Evolutionary conservation across 2,113 vertebrate species (phyloP), one percentile per base, ranked within the genome.

Genomic region (Gallinago undulata): DNA sequence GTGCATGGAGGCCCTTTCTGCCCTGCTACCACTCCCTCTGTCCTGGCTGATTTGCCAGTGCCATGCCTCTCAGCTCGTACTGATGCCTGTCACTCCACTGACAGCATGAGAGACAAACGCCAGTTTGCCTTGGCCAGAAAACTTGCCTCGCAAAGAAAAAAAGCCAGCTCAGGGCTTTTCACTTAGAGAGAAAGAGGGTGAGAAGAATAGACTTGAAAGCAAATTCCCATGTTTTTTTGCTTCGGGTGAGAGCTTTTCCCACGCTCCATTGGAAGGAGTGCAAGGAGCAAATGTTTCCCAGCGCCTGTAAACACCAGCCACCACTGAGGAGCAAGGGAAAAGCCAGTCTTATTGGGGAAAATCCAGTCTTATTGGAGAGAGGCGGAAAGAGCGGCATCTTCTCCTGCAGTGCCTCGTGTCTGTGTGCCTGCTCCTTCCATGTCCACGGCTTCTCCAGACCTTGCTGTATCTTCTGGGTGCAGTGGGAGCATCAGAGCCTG

Each of bases 201-300:
- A 96, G 93, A 96, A 97, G 93, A 97, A 97, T 93, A 94, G 94
- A 95, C 94, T 89, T 97, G 95, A 97, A 97, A 96, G 96, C 43
- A 94, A 96, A 97, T 95, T 96, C 94, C 89, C 87, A 6, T 94
- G 90, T 55, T 90, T 93, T 93, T 96, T 89, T 92, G 66, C 89
- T 94, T 82, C 0, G 80, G 70, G 91, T 94, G 89, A 96, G 92
- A 93, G 95, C 70, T 96, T 96, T 94, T 96, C 96, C 89, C 96
- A 96, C 77, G 87, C 90, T 97, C 89, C 87, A 73, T 35, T 96
- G 89, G 94, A 94, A 89, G 24, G 57, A 89, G 91, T 79, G 95
- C 84, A 89, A 87, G 96, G 91, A 96, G 57, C 80, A 94, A 91
- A 93, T 21, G 86, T 87, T 93, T 88, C 94, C 95, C 81, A 87